A percentile compares a stretch with the other conserved stretches of the same genome.
Conservation (phyloP, 2,113 vertebrate genomes). For the Dolichotis patagonum region DNA sequence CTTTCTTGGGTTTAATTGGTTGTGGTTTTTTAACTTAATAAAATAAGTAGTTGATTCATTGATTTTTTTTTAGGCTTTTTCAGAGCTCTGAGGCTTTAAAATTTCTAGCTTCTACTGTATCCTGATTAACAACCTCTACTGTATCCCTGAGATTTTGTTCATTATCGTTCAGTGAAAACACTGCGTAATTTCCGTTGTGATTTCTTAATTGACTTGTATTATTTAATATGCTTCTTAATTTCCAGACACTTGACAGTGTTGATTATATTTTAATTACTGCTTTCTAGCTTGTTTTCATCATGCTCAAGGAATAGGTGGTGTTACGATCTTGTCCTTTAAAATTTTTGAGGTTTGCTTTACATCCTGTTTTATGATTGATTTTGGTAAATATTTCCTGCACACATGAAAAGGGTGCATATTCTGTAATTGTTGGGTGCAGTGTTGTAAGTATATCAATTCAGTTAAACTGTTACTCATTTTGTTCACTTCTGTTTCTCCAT, state of each 20-base stretch:
- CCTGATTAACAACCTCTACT: not conserved
- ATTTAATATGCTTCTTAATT: conserved; percentile 56
- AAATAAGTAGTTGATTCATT: conserved; percentile 31
- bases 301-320: not conserved
- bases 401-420: not conserved
- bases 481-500: not conserved
- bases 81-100: not conserved
- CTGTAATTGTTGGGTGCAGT: not conserved
- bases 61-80: conserved; percentile 21
- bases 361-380: not conserved
- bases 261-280: conserved; percentile 51
- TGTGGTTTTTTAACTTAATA: not conserved
- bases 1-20: conserved; percentile 10
- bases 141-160: conserved; percentile 4
- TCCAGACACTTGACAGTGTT: conserved; percentile 48
- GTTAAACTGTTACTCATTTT: conserved; percentile 15
- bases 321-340: conserved; percentile 24
- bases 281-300: conserved; percentile 56
- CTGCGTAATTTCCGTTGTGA: conserved; percentile 26
- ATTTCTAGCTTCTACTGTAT: not conserved
- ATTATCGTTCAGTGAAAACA: conserved; percentile 53
- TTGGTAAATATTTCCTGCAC: conserved; percentile 35
- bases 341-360: no score
- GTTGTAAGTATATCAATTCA: not conserved
- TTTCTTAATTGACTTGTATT: conserved; percentile 43